These are phyloP conservation scores for Temnopleurus reevesii DNA, from an alignment of 53 echinoderm and acorn worm species.

Conservation along the genomic window DNA sequence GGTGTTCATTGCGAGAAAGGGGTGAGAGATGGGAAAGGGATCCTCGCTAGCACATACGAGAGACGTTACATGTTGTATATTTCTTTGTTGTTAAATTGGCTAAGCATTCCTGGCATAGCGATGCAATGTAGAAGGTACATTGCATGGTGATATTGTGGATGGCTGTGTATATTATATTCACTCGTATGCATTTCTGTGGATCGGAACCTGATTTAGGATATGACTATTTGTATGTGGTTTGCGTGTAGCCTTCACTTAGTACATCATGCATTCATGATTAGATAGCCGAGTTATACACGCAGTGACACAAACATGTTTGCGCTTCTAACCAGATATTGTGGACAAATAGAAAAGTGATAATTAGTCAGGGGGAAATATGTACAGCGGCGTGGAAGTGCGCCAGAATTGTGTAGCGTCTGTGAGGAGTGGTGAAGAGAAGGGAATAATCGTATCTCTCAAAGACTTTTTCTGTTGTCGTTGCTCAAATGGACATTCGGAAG, in stretches of 20 bases:
- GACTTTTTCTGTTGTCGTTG: not conserved
- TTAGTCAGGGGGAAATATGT: not conserved
- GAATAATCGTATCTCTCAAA: not conserved
- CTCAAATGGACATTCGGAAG: slow-evolving; percentile 38
- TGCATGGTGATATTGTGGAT: not conserved
- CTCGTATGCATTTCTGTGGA: not conserved
- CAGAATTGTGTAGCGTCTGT: not conserved
- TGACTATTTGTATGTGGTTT: slow-evolving; percentile 28
- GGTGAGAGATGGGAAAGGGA: not conserved
- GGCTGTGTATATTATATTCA: not conserved
- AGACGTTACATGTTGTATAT: slow-evolving; percentile 27
- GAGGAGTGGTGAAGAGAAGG: not conserved
- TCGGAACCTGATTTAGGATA: not conserved
- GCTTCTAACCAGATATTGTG: not conserved
- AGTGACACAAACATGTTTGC: slow-evolving; percentile 15
- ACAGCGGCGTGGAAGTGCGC: not conserved
- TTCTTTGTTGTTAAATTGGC: slow-evolving; percentile 25
- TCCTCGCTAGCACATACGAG: not conserved
- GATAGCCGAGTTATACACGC: not conserved
- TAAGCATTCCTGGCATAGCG: slow-evolving; percentile 38
- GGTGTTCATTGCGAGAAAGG: too few species aligned
- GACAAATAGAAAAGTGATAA: slow-evolving; percentile 11
- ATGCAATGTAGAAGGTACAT: not conserved
- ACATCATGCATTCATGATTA: slow-evolving; percentile 22
- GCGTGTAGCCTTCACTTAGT: not conserved